Evolutionary conservation across 2,888 invertebrate species (phyloP), one percentile per base, ranked within the genome.

Genomic region (Leucania comma): DNA sequence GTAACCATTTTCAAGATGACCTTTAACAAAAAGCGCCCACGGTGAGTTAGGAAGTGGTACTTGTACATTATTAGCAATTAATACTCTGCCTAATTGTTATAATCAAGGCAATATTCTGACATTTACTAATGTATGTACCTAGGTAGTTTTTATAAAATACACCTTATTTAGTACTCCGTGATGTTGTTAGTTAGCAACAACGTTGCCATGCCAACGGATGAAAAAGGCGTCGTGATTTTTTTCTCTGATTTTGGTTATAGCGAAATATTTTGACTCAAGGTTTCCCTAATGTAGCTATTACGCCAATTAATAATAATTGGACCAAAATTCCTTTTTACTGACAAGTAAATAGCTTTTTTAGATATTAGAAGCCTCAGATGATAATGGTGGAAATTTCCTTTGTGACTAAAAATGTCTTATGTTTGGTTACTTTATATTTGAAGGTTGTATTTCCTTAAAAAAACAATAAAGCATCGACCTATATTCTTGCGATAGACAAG

Each of bases 241-340:
- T 54, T 46, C 35, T 46, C 9, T 14, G 48, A 54, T 59, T 57
- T 72, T 69, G n/a, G 59, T 68, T 14, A 26, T 10, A 51, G 26
- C 26, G 48, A 48, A 35, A 48, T 4, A 29, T 32, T 72, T 74
- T 14, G 42, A 73, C 42, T 42, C 14, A 6, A 22, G 22, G 38
- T 38, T 74, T 71, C n/a, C n/a, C 20, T 24, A 35, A 61, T 12
- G 20, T 54, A 24, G 17, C n/a, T 42, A 61, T 72, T 64, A 63
- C 17, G 24, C 12, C 75, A 32, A 50, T 64, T 42, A 38, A 57
- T 54, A 24, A 66, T 65, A 54, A 77, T 77, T 77, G 54, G 42
- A 69, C 50, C 54, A 42, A 50, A 61, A 50, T 56, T 32, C 26
- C 35, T 42, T 42, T 68, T 73, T 46, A 58, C 35, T 48, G 75